A percentile compares a stretch with the other conserved stretches of the same genome.
Evolutionary conservation across 2,797 vertebrate species (phyloP).

Genomic region (Alosa sapidissima): DNA sequence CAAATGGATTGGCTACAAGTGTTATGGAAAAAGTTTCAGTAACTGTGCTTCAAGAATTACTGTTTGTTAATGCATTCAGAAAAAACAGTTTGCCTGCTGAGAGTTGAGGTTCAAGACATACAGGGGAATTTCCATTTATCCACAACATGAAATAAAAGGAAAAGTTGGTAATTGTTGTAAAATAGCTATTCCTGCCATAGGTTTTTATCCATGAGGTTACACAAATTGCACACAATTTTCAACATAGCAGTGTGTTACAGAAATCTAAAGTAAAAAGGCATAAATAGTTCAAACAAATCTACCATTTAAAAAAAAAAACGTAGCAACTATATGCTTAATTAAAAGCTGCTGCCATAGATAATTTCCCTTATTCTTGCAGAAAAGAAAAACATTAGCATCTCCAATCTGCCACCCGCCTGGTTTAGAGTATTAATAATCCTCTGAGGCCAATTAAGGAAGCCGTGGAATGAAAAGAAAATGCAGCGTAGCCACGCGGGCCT

Average conservation of each 20-base stretch:
- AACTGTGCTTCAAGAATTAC: too few relatives aligned
- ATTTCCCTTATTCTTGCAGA: slow-evolving; percentile 7
- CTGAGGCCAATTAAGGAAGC: not conserved
- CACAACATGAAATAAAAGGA: not conserved
- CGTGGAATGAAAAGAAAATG: not conserved
- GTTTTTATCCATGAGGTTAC: not conserved
- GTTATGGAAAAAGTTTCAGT: too few relatives aligned
- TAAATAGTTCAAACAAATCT: not conserved
- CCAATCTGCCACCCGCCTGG: not conserved
- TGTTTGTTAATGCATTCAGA: too few relatives aligned
- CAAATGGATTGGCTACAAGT: too few relatives aligned
- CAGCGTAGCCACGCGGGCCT: not conserved
- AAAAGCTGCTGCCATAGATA: not conserved
- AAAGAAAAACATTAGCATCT: not conserved
- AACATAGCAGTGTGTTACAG: not conserved
- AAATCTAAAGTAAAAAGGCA: not conserved
- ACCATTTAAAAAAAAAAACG: not conserved
- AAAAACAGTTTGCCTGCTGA: too few relatives aligned
- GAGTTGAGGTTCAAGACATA: not conserved
- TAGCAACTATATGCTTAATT: not conserved
- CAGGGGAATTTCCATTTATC: not conserved
- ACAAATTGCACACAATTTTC: not conserved
- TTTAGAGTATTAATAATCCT: not conserved
- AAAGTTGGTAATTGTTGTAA: not conserved
- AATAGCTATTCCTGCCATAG: not conserved